A percentile compares a stretch with the other conserved stretches of the same genome.
Conservation (phyloP, 2,888 invertebrate genomes). For the Acronicta leporina region DNA sequence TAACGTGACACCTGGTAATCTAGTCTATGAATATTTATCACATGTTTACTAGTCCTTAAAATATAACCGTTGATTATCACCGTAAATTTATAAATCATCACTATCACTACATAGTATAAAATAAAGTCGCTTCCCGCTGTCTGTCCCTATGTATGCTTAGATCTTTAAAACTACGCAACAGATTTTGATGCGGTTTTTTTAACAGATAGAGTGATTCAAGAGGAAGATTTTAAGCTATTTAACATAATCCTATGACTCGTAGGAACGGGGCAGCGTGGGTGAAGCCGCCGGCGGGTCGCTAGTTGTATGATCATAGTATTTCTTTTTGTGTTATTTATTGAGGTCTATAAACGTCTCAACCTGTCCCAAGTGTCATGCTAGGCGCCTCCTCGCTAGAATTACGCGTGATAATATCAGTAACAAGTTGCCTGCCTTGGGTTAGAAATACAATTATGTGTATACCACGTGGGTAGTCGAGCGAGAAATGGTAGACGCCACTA, state of each 20-base stretch:
- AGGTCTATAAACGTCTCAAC: background rate
- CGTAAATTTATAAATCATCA: conserved; percentile 11
- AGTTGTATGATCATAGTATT: conserved; percentile 24
- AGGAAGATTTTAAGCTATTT: too few relatives aligned
- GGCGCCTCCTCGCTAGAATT: conserved; percentile 33
- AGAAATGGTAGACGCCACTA: conserved; percentile 29
- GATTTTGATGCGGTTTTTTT: too few relatives aligned
- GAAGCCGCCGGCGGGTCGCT: too few relatives aligned
- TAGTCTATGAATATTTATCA: conserved; percentile 32
- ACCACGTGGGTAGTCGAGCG: conserved; percentile 34
- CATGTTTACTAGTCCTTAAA: conserved; percentile 16
- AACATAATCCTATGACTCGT: too few relatives aligned
- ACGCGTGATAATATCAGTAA: conserved; percentile 44
- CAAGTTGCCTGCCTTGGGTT: conserved; percentile 29
- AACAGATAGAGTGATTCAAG: too few relatives aligned
- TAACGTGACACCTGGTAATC: conserved; percentile 20
- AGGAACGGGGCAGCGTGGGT: too few relatives aligned
- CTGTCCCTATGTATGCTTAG: too few relatives aligned
- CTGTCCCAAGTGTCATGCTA: conserved; percentile 4
- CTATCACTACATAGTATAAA: too few relatives aligned
- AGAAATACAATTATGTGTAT: conserved; percentile 35
- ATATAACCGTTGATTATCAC: conserved; percentile 8
- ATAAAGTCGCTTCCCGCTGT: too few relatives aligned
- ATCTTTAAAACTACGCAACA: too few relatives aligned
- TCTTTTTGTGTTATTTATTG: conserved; percentile 30